Evolutionary conservation across 2,888 invertebrate genomes (phyloP), one percentile per base, ranked within the genome.

Genomic region (Chrysolina oricalcia): DNA sequence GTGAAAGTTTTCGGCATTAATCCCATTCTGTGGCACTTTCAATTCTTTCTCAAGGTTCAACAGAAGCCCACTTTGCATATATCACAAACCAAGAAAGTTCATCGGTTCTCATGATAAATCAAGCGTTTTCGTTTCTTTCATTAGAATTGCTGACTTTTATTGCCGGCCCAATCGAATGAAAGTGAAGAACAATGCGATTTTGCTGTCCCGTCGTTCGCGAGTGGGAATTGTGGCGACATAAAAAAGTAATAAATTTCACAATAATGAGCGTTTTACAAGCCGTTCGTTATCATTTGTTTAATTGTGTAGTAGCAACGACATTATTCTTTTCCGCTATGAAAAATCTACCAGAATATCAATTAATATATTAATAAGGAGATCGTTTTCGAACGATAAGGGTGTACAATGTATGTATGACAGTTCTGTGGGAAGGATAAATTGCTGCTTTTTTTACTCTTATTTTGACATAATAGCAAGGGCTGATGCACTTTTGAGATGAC

Each of bases 121-220:
- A 59, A 15, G 9, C 1, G 9, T 59, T 59, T 59, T 59, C 35
- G 10, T 59, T 59, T 59, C 59, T 59, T 59, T 10, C 17, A n/a
- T 6, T 59, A 15, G 6, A 35, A 27, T n/a, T 35, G 27, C 15
- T n/a, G 59, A 59, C 59, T 59, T 59, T 59, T 27, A 59, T 35
- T 59, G 59, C 59, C 17, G 8, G 13, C 2, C 27, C 35, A 59
- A 27, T 59, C 59, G 21, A 59, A 23, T n/a, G 59, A 35, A 35
- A 59, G 59, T 35, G 27, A 9, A 59, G 59, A 59, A 59, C 59
- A 59, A 59, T 59, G 15, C 15, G 15, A 35, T 59, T 59, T 59
- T 35, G n/a, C 59, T 27, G 59, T 59, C 27, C n/a, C 59, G 13
- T n/a, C 59, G 59, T 35, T 59, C 2, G 59, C 10, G 59, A 9